phyloP scores from a whole-genome alignment of 2,797 vertebrate genomes.

The Neostethus bicornis region DNA sequence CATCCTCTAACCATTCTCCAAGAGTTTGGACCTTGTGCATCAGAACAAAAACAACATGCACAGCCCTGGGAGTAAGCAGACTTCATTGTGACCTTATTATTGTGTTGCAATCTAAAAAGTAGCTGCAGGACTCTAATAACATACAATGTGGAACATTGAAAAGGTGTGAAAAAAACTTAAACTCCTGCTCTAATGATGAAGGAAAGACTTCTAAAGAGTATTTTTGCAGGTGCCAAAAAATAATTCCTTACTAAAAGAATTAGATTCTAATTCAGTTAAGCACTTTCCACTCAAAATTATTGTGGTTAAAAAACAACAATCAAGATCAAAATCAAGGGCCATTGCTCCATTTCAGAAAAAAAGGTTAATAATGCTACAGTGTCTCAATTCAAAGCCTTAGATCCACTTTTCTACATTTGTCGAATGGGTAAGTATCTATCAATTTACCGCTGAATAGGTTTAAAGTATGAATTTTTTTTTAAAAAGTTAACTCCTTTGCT shows the following conservation, averaged over 20 bases:
- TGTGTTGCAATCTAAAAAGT: conserved; percentile 41
- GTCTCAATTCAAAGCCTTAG: not conserved
- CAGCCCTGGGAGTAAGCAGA: conserved; percentile 39
- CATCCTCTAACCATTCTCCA: conserved; percentile 53
- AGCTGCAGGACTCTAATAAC: conserved; percentile 42
- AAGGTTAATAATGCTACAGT: too few species aligned
- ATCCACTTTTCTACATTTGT: not conserved
- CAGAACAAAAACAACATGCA: conserved; percentile 65
- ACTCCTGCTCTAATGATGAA: conserved; percentile 8
- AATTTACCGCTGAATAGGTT: too few species aligned
- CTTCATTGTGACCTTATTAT: conserved; percentile 55
- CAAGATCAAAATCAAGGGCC: too few species aligned
- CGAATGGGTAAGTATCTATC: too few species aligned
- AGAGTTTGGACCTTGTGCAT: conserved; percentile 49
- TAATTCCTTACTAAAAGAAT: not conserved
- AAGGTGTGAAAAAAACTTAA: conserved; percentile 13
- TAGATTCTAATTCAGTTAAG: not conserved
- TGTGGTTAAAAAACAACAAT: too few species aligned
- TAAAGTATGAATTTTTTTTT: too few species aligned
- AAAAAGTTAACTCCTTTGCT: not conserved
- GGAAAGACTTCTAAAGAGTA: not conserved
- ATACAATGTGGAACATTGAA: conserved; percentile 24
- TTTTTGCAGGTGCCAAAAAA: conserved; percentile 5
- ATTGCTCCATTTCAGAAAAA: too few species aligned
- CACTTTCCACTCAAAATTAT: not conserved